phyloP scores from a whole-genome alignment of 2,888 invertebrate species.

The Balanococcus diminutus region DNA sequence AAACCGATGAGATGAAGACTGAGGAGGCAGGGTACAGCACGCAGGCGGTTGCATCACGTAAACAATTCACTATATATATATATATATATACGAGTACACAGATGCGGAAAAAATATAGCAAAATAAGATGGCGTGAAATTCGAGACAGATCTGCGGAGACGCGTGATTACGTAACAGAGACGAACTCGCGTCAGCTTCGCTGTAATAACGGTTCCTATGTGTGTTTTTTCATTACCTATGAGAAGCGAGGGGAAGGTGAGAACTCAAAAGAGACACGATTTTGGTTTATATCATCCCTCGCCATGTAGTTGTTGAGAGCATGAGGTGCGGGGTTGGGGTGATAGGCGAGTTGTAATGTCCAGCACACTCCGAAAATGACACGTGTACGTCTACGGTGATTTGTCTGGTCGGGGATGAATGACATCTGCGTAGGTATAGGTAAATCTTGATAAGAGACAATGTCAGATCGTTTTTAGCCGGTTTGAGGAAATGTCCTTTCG shows the following conservation, averaged over 20 bases:
- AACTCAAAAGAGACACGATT: neutral
- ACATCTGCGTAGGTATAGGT: neutral
- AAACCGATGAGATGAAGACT: neutral
- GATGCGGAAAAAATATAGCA: constrained; percentile 5
- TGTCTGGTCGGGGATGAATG: neutral
- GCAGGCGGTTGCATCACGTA: neutral
- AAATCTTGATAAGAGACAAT: neutral
- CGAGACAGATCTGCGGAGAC: neutral
- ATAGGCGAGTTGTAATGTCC: neutral
- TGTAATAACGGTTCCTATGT: neutral
- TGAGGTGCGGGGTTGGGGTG: neutral
- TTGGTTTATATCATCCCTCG: constrained; percentile 5
- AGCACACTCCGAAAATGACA: neutral
- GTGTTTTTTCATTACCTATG: too few species aligned
- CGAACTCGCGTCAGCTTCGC: too few species aligned
- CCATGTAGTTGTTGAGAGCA: neutral
- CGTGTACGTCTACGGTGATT: too few species aligned
- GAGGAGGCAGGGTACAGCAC: neutral
- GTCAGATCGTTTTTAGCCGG: too few species aligned
- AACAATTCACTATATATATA: neutral
- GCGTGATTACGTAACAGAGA: neutral
- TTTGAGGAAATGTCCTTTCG: too few species aligned
- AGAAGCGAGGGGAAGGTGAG: neutral
- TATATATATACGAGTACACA: neutral
- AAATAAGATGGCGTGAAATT: neutral